A percentile compares a stretch with the other conserved stretches of the same genome.
These are phyloP conservation scores for Catostylus mosaicus DNA, from an alignment of 30 jellyfish, hydroid and myxozoan species.

Conservation along the genomic window DNA sequence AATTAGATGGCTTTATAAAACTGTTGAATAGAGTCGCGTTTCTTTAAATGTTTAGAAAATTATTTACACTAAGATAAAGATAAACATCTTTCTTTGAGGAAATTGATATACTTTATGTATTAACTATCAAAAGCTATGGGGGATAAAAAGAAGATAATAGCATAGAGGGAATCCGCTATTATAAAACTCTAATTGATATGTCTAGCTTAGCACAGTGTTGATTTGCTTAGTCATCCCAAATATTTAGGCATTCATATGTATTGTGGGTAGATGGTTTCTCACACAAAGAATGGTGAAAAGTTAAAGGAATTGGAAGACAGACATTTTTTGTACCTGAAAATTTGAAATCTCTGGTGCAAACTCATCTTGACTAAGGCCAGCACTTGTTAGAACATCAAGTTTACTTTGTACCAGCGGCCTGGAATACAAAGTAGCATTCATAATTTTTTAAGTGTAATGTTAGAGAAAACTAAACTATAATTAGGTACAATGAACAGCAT, in stretches of 20 bases:
- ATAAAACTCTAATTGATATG: not conserved
- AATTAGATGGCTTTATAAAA: too few relatives aligned
- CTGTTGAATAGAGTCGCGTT: not conserved
- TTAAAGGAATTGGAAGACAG: not conserved
- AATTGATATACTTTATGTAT: too few relatives aligned
- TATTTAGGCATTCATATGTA: not conserved
- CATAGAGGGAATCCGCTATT: not conserved
- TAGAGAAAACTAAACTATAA: too few relatives aligned
- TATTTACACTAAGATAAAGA: not conserved
- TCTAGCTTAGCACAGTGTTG: not conserved
- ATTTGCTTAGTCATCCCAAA: not conserved
- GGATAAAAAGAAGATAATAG: not conserved
- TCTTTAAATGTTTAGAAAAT: not conserved
- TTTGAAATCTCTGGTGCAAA: slow-evolving; percentile 43
- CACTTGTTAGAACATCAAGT: slow-evolving; percentile 73
- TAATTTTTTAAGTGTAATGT: too few relatives aligned
- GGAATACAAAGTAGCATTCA: not conserved
- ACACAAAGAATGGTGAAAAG: not conserved
- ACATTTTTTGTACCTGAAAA: slow-evolving; percentile 17
- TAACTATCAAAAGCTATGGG: too few relatives aligned
- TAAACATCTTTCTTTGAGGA: too few relatives aligned
- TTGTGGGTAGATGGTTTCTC: not conserved
- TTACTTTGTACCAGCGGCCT: slow-evolving; percentile 83
- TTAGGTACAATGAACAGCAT: too few relatives aligned
- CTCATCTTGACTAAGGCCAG: slow-evolving; percentile 67